Evolutionary conservation across 2,888 invertebrate genomes (phyloP).

Genomic region (Andrena chrysosceles): DNA sequence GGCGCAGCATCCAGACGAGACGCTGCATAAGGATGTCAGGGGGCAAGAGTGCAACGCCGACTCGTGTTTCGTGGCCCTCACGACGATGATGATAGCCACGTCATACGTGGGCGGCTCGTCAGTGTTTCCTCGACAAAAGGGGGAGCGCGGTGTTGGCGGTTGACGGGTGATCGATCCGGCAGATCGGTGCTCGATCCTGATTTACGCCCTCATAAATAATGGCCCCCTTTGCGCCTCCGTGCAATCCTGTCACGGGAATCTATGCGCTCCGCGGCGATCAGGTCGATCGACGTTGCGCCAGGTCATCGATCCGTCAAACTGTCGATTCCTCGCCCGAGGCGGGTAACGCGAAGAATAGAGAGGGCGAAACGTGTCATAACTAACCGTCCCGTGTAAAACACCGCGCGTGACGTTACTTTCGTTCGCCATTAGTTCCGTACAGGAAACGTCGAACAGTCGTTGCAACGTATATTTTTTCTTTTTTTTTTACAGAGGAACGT

Average conservation of each 20-base stretch:
- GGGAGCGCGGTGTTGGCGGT: constrained; percentile 43
- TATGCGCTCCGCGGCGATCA: constrained; percentile 50
- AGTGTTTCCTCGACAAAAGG: constrained; percentile 67
- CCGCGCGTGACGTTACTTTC: constrained; percentile 17
- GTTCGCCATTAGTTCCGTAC: constrained; percentile 13
- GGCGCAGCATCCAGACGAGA: background rate
- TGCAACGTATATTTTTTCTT: background rate
- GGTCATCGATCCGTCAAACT: constrained; percentile 74
- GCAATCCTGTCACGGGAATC: constrained; percentile 63
- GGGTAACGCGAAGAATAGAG: constrained; percentile 33
- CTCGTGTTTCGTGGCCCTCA: constrained; percentile 13
- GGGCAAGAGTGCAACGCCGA: background rate
- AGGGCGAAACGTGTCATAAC: constrained; percentile 51
- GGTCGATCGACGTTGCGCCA: constrained; percentile 52
- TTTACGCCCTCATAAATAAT: constrained; percentile 72
- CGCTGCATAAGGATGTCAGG: constrained; percentile 17
- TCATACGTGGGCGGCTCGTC: constrained; percentile 63
- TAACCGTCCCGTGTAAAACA: constrained; percentile 28
- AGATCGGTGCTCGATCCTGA: constrained; percentile 70
- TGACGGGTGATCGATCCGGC: constrained; percentile 65
- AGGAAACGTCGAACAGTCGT: constrained; percentile 15
- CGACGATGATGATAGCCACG: constrained; percentile 56
- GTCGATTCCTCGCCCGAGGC: constrained; percentile 65
- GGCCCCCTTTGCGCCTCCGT: constrained; percentile 62
- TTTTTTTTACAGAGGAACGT: background rate